Conservation (phyloP, 2,113 vertebrate species). For the Lontra canadensis region DNA sequence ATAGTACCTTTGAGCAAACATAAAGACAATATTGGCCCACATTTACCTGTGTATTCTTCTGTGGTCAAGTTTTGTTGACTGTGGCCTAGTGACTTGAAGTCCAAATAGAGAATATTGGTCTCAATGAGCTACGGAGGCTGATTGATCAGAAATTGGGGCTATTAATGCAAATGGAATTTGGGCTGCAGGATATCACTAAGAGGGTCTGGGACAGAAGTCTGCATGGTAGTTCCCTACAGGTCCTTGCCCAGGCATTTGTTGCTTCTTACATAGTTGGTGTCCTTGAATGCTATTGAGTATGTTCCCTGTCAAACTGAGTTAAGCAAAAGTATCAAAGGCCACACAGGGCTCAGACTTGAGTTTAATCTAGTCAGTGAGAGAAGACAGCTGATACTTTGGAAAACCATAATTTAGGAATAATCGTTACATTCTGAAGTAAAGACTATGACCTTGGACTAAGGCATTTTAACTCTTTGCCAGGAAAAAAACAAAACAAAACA, state of each 20-base stretch:
- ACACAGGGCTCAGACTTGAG: neutral
- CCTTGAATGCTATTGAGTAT: neutral
- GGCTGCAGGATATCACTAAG: neutral
- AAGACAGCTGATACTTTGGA: neutral
- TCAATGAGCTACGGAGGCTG: neutral
- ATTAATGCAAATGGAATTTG: neutral
- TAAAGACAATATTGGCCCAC: neutral
- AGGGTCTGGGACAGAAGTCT: neutral
- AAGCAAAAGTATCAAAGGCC: neutral
- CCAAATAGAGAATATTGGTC: neutral
- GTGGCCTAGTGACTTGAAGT: neutral
- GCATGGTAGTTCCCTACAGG: neutral
- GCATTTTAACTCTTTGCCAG: neutral
- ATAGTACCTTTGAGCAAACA: neutral
- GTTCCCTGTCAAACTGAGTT: neutral
- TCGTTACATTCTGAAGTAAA: neutral
- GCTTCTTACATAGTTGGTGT: neutral
- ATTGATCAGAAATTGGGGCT: neutral
- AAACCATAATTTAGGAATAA: neutral
- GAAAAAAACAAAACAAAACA: neutral
- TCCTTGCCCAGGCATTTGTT: neutral
- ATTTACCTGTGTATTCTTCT: neutral
- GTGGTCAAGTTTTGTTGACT: neutral
- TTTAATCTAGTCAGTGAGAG: neutral
- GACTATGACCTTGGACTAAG: neutral